phyloP scores from a whole-genome alignment of 2,797 vertebrate species.

The Bradypodion pumilum region DNA sequence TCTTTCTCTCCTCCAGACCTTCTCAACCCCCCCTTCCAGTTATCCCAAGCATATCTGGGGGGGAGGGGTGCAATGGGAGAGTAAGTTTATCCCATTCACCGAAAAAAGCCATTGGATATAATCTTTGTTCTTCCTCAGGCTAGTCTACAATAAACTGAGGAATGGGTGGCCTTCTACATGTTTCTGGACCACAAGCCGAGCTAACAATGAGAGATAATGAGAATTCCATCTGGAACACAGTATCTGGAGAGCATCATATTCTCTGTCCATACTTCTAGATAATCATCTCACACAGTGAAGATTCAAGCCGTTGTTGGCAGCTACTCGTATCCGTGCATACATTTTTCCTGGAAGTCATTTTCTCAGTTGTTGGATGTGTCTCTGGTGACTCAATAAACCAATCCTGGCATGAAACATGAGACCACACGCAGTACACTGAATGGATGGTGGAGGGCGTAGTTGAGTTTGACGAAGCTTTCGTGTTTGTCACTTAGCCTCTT shows the following conservation, averaged over 20 bases:
- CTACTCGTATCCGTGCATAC: no score
- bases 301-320: no score
- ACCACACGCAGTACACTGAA: no score
- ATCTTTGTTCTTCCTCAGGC: no score
- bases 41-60: neutral
- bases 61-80: neutral
- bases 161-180: neutral
- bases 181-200: neutral
- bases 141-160: neutral
- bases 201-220: neutral
- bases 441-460: no score
- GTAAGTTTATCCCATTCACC: neutral
- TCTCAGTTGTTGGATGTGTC: no score
- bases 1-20: neutral
- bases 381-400: no score
- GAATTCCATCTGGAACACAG: no score
- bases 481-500: no score
- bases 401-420: no score
- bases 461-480: no score
- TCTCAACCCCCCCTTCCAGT: neutral
- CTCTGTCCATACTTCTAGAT: neutral
- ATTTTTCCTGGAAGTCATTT: no score
- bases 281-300: neutral
- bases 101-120: neutral
- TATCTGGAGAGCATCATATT: neutral